phyloP scores from a whole-genome alignment of 2,797 vertebrate species.

The Hirundo rustica region DNA sequence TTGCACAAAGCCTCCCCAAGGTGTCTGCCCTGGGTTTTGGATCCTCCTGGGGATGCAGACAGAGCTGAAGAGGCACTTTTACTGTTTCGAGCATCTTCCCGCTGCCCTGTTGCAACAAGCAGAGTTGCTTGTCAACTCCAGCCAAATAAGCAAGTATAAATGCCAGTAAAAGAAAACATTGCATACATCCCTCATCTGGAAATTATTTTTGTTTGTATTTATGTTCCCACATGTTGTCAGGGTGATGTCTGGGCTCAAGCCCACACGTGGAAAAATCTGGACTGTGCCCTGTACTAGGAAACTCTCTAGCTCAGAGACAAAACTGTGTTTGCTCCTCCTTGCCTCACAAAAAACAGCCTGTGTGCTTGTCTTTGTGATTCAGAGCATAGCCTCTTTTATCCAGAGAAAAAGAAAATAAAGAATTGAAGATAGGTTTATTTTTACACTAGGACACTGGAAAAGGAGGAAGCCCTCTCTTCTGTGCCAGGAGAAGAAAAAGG shows the following conservation, averaged over 20 bases:
- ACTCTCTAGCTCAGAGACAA: constrained; percentile 37
- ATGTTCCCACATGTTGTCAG: constrained; percentile 67
- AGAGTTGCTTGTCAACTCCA: constrained; percentile 1
- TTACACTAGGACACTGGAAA: neutral
- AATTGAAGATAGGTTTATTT: neutral
- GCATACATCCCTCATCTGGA: constrained; percentile 68
- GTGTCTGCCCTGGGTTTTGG: neutral
- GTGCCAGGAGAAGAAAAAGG: neutral
- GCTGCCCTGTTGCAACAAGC: constrained; percentile 54
- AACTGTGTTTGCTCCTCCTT: neutral
- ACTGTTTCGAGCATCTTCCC: neutral
- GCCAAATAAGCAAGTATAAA: constrained; percentile 64
- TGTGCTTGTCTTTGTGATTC: neutral
- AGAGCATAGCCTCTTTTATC: neutral
- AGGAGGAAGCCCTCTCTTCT: neutral
- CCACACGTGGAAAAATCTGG: constrained; percentile 54
- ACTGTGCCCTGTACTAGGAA: constrained; percentile 36
- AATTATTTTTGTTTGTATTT: constrained; percentile 73
- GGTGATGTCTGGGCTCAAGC: constrained; percentile 62
- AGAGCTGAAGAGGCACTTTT: constrained; percentile 25
- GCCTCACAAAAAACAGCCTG: neutral
- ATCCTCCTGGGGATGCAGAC: neutral
- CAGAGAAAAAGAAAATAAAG: neutral
- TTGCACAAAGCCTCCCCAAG: neutral
- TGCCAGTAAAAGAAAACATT: constrained; percentile 67